phyloP scores from a whole-genome alignment of 2,888 invertebrate species.

The Drosophila cognata region DNA sequence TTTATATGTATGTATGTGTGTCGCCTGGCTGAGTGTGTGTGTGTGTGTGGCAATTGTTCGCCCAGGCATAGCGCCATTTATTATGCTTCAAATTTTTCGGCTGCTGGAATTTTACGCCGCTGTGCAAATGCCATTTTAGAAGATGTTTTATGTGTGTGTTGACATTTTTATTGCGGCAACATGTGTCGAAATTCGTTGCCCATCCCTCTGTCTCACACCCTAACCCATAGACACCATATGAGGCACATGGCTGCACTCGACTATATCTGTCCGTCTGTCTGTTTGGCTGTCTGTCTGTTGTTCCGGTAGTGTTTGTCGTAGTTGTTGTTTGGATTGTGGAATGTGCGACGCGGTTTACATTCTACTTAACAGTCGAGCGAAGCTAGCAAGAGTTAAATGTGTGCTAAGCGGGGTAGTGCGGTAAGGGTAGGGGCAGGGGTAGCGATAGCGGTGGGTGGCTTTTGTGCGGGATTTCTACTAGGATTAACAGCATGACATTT shows the following conservation, averaged over 20 bases:
- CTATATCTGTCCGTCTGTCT: slow-evolving; percentile 13
- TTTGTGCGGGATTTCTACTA: slow-evolving; percentile 24
- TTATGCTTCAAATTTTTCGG: slow-evolving; percentile 79
- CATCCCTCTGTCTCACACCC: background rate
- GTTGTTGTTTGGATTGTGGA: slow-evolving; percentile 60
- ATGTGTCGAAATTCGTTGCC: slow-evolving; percentile 75
- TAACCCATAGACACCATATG: slow-evolving; percentile 5
- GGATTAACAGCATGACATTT: slow-evolving; percentile 59
- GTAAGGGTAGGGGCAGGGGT: background rate
- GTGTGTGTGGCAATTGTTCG: slow-evolving; percentile 48
- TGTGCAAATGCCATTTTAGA: slow-evolving; percentile 80
- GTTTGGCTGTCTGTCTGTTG: slow-evolving; percentile 16
- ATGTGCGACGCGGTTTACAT: slow-evolving; percentile 71
- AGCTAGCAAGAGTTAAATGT: slow-evolving; percentile 67
- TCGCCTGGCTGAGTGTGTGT: slow-evolving; percentile 23
- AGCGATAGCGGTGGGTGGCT: background rate
- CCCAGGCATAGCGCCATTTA: slow-evolving; percentile 69
- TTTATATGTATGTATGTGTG: background rate
- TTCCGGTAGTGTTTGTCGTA: slow-evolving; percentile 47
- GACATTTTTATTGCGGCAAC: slow-evolving; percentile 82
- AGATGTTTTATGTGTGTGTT: slow-evolving; percentile 80
- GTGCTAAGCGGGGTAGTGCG: slow-evolving; percentile 2
- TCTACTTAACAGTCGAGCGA: slow-evolving; percentile 64
- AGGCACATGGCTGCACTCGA: slow-evolving; percentile 38
- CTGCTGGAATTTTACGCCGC: slow-evolving; percentile 73